Conservation (phyloP, 2,797 vertebrate genomes). For the Pipistrellus kuhlii region DNA sequence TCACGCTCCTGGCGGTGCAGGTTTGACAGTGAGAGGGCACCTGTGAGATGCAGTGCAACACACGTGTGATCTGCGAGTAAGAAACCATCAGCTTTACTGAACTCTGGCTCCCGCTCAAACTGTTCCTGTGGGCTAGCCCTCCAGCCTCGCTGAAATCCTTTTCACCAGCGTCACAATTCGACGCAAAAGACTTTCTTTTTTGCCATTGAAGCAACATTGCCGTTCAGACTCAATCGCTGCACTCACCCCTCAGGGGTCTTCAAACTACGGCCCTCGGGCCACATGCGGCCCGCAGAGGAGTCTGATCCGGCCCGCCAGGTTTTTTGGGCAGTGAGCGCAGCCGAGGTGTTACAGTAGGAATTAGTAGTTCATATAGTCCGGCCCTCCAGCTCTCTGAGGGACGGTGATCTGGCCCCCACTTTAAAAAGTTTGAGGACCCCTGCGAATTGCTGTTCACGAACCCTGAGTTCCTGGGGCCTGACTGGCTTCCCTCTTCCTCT, state of each 20-base stretch:
- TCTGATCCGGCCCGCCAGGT: no score
- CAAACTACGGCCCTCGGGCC: no score
- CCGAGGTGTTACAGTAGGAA: no score
- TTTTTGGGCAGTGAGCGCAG: no score
- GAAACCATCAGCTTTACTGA: neutral
- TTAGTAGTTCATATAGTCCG: no score
- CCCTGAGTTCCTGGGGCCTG: neutral
- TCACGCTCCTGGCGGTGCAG: neutral
- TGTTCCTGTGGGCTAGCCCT: neutral
- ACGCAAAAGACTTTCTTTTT: no score
- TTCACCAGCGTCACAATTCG: no score
- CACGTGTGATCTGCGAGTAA: neutral
- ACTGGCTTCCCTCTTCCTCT: slow-evolving; percentile 17
- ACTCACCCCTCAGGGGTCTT: neutral
- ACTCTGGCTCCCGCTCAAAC: neutral
- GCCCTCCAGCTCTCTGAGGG: no score
- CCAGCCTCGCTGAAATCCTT: neutral
- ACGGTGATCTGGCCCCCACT: no score
- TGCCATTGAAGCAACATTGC: no score
- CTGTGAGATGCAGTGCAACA: neutral
- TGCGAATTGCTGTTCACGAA: neutral
- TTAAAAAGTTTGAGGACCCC: no score
- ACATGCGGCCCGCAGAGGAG: no score
- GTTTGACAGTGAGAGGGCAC: neutral
- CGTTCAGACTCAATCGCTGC: neutral